Evolutionary conservation across 2,113 vertebrate species (phyloP).

Genomic region (Poecilia latipinna): DNA sequence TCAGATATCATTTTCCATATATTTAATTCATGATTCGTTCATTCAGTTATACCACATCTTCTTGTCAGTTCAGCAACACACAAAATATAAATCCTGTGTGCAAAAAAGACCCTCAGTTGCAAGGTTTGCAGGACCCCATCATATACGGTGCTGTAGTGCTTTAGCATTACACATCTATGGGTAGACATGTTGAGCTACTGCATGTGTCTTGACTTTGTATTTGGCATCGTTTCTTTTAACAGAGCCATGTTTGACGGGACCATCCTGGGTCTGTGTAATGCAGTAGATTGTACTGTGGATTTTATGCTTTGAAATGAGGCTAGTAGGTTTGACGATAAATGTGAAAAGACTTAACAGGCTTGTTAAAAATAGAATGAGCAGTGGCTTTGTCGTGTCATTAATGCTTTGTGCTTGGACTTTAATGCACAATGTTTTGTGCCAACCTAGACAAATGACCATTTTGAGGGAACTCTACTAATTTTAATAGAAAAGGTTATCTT

Average conservation of each 20-base stretch:
- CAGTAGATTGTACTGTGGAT: no score
- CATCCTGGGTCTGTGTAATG: no score
- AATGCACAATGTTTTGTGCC: background rate
- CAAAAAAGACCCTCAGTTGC: no score
- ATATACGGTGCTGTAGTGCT: no score
- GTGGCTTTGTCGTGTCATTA: background rate
- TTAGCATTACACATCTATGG: no score
- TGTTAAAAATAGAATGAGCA: slow-evolving; percentile 7
- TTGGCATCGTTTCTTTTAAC: no score
- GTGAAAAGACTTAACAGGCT: background rate
- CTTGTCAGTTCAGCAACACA: background rate
- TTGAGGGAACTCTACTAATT: background rate
- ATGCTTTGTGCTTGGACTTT: background rate
- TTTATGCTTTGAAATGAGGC: slow-evolving; percentile 1
- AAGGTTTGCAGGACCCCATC: no score
- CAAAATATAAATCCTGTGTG: background rate
- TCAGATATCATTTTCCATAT: background rate
- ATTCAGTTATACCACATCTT: background rate
- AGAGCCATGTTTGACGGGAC: no score
- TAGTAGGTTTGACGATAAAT: background rate
- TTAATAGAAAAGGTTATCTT: background rate
- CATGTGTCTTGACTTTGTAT: no score
- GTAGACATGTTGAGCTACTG: no score
- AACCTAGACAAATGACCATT: no score
- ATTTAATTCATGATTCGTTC: background rate